phyloP scores from a whole-genome alignment of 2,797 vertebrate species.

The Rhinatrema bivittatum region DNA sequence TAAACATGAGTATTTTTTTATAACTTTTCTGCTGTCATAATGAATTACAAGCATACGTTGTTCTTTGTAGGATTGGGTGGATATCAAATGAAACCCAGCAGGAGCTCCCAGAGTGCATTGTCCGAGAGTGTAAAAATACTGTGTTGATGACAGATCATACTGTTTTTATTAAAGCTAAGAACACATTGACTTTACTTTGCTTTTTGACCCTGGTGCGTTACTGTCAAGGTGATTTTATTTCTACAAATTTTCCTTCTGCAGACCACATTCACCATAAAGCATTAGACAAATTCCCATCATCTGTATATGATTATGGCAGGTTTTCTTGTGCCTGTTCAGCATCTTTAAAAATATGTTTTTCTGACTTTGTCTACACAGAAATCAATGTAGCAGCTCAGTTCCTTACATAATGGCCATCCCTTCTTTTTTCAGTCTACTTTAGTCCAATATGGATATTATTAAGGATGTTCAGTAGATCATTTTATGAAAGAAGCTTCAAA shows the following conservation, averaged over 20 bases:
- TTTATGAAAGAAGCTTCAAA: too few species aligned
- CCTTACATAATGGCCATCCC: conserved; percentile 31
- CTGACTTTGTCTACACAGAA: conserved; percentile 48
- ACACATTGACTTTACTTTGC: conserved; percentile 74
- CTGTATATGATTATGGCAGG: conserved; percentile 63
- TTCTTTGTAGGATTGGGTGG: conserved; percentile 65
- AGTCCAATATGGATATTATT: conserved; percentile 33
- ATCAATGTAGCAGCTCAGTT: conserved; percentile 42
- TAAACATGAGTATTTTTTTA: conserved; percentile 54
- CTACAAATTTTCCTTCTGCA: conserved; percentile 83
- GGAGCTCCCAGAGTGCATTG: conserved; percentile 70
- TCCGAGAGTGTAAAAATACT: conserved; percentile 69
- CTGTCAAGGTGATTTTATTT: conserved; percentile 86
- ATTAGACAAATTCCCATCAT: conserved; percentile 74
- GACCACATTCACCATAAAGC: conserved; percentile 67
- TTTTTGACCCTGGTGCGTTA: conserved; percentile 78
- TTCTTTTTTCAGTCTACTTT: conserved; percentile 38
- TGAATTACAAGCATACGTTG: conserved; percentile 58
- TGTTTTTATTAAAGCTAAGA: conserved; percentile 87
- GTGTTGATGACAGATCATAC: conserved; percentile 79
- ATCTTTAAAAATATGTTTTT: conserved; percentile 39
- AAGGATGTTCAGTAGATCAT: conserved; percentile 29
- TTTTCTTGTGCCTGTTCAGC: conserved; percentile 48
- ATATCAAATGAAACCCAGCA: conserved; percentile 81
- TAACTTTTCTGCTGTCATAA: conserved; percentile 60